phyloP scores from a whole-genome alignment of 2,888 invertebrate species.

The Schizotus pectinicornis region DNA sequence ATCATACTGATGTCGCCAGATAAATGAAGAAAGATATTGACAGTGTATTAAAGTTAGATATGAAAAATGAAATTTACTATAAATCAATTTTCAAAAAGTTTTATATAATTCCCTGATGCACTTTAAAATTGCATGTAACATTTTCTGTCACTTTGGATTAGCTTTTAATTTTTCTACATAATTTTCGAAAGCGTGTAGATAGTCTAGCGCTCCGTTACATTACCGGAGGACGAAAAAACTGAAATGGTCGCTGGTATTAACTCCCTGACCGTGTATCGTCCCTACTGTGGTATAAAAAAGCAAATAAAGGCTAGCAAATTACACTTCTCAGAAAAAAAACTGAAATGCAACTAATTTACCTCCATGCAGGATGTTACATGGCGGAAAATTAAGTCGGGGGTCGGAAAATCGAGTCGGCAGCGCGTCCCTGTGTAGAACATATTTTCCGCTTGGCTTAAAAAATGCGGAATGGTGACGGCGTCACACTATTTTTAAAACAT shows the following conservation, averaged over 20 bases:
- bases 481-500: slow-evolving; percentile 31
- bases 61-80: too few relatives aligned
- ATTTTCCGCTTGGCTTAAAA: slow-evolving; percentile 53
- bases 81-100: too few relatives aligned
- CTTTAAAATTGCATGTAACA: too few relatives aligned
- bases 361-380: slow-evolving; percentile 45
- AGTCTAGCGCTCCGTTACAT: too few relatives aligned
- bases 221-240: not conserved
- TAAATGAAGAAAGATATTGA: too few relatives aligned
- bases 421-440: slow-evolving; percentile 44
- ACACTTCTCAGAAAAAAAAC: slow-evolving; percentile 39
- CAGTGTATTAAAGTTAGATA: too few relatives aligned
- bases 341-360: slow-evolving; percentile 48
- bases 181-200: too few relatives aligned
- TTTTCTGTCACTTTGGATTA: too few relatives aligned
- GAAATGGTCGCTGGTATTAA: too few relatives aligned
- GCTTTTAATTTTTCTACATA: too few relatives aligned
- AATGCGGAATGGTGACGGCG: slow-evolving; percentile 25
- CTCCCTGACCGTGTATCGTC: slow-evolving; percentile 9
- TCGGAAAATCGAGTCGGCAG: slow-evolving; percentile 38
- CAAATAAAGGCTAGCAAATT: slow-evolving; percentile 30
- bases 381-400: slow-evolving; percentile 54
- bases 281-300: slow-evolving; percentile 20
- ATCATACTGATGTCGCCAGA: too few relatives aligned
- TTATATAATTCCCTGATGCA: too few relatives aligned